Percentiles rank a stretch among this genome's conserved stretches.
These are phyloP conservation scores for Phenganax subtilis DNA, from an alignment of 92 coral and sea anemone species.

Conservation along the genomic window DNA sequence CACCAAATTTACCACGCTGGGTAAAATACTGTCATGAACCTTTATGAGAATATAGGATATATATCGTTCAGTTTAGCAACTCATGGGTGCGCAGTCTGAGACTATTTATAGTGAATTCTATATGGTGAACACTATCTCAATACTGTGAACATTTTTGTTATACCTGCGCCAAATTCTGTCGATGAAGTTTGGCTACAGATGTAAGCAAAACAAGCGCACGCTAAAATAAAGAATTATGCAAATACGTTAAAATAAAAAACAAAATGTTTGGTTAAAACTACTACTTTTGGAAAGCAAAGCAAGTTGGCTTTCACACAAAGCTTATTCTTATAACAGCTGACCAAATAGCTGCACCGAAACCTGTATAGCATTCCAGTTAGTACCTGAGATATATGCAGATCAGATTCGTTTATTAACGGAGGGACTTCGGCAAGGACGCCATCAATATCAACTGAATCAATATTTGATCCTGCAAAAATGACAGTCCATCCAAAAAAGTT, in stretches of 20 bases:
- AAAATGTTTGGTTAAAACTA: neutral
- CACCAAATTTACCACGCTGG: conserved; percentile 82
- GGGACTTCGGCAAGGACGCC: conserved; percentile 87
- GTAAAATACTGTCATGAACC: conserved; percentile 77
- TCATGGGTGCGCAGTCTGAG: neutral
- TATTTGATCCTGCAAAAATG: conserved; percentile 21
- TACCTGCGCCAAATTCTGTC: conserved; percentile 85
- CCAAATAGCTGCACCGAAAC: neutral
- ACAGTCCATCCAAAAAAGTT: neutral
- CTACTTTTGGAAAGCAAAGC: too few relatives aligned
- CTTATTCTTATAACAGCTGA: neutral
- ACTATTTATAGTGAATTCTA: too few relatives aligned
- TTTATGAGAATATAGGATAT: conserved; percentile 10
- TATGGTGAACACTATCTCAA: too few relatives aligned
- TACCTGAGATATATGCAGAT: conserved; percentile 96
- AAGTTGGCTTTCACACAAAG: too few relatives aligned
- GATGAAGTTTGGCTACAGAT: conserved; percentile 86
- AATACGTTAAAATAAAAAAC: neutral
- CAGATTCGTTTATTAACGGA: conserved; percentile 87
- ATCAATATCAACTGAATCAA: conserved; percentile 53
- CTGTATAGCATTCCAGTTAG: neutral
- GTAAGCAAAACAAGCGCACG: conserved; percentile 77
- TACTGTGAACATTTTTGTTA: neutral
- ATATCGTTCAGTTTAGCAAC: neutral
- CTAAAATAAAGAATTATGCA: conserved; percentile 42